These are phyloP conservation scores for Cheilosia variabilis DNA, from an alignment of 2,888 invertebrate genomes.

Conservation along the genomic window DNA sequence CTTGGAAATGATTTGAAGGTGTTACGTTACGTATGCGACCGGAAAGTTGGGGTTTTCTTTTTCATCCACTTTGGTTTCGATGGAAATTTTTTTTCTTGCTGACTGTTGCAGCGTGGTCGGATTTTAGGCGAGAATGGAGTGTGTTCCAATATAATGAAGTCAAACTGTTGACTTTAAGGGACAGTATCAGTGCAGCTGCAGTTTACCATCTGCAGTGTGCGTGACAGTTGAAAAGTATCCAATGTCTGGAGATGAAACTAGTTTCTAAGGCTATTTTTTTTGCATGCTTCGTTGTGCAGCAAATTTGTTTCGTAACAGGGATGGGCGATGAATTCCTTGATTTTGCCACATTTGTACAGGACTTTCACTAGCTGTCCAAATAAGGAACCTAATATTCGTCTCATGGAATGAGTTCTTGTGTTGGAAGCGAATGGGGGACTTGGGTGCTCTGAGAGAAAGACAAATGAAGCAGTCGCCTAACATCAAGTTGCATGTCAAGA, in stretches of 20 bases:
- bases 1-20: slow-evolving; percentile 38
- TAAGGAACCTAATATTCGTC: too few species aligned
- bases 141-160: slow-evolving; percentile 32
- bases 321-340: too few species aligned
- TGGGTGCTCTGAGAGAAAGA: too few species aligned
- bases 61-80: slow-evolving; percentile 13
- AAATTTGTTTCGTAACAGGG: too few species aligned
- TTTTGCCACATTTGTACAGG: too few species aligned
- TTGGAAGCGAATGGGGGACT: too few species aligned
- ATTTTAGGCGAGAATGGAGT: slow-evolving; percentile 10
- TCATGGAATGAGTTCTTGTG: too few species aligned
- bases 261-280: too few species aligned
- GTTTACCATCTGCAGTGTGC: slow-evolving; percentile 7
- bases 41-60: background rate
- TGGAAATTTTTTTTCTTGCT: slow-evolving; percentile 23
- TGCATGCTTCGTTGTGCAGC: too few species aligned
- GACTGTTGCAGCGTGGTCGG: slow-evolving; percentile 6
- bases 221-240: slow-evolving; percentile 1
- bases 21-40: slow-evolving; percentile 42
- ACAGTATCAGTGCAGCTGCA: slow-evolving; percentile 20
- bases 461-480: too few species aligned
- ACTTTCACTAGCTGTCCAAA: too few species aligned
- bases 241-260: background rate
- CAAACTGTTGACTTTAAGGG: slow-evolving; percentile 23
- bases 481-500: too few species aligned